Conservation (phyloP, 2,113 vertebrate genomes). For the Pituophis catenifer region DNA sequence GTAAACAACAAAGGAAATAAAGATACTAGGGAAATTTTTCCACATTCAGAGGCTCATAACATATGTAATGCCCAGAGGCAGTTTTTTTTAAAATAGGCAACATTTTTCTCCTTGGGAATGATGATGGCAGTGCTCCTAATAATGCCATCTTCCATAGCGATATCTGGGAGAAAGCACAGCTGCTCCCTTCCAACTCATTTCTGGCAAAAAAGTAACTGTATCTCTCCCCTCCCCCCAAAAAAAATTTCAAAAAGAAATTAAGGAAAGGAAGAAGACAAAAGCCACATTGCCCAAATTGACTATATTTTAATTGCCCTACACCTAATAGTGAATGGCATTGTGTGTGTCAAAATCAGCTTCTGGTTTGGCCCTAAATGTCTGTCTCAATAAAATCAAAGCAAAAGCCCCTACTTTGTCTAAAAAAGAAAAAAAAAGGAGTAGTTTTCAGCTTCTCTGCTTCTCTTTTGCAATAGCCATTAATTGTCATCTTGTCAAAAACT, state of each 20-base stretch:
- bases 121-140: not conserved
- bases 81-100: not conserved
- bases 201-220: not conserved
- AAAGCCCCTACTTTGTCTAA: not conserved
- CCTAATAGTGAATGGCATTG: not conserved
- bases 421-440: not conserved
- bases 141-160: not conserved
- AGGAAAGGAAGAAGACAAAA: not conserved
- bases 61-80: not conserved
- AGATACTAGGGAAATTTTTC: not conserved
- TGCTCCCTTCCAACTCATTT: not conserved
- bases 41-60: not conserved
- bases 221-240: not conserved
- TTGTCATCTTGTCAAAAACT: not conserved
- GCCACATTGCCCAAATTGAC: not conserved
- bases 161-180: not conserved
- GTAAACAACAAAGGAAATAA: not conserved
- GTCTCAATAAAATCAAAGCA: not conserved
- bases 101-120: not conserved
- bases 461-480: not conserved
- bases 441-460: not conserved
- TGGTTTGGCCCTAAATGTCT: not conserved
- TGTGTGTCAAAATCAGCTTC: not conserved
- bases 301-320: not conserved
- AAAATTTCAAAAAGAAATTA: not conserved